Percentiles rank a stretch among this genome's conserved stretches.
phyloP scores from a whole-genome alignment of 2,888 invertebrate species.

The Blastobasis lacticolella region DNA sequence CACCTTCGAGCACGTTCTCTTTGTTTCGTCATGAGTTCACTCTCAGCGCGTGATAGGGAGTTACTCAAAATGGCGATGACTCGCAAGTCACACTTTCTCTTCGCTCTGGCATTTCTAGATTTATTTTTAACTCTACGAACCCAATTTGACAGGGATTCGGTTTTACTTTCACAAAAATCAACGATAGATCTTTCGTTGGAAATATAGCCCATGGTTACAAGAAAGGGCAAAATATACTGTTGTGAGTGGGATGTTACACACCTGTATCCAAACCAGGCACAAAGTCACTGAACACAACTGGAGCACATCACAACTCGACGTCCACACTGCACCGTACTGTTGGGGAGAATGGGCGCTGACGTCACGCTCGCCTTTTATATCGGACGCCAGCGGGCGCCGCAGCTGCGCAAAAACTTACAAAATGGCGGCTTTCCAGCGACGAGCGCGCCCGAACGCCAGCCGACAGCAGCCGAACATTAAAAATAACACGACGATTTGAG shows the following conservation, averaged over 20 bases:
- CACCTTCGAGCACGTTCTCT: slow-evolving; percentile 76
- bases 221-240: slow-evolving; percentile 44
- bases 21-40: slow-evolving; percentile 76
- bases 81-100: slow-evolving; percentile 75
- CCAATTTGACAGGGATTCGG: slow-evolving; percentile 75
- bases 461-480: slow-evolving; percentile 26
- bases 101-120: slow-evolving; percentile 71
- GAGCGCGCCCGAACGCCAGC: slow-evolving; percentile 9
- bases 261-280: slow-evolving; percentile 67
- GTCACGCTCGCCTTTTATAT: slow-evolving; percentile 52
- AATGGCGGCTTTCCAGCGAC: slow-evolving; percentile 41
- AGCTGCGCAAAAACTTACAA: slow-evolving; percentile 51
- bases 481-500: no score
- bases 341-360: slow-evolving; percentile 41
- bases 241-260: slow-evolving; percentile 58
- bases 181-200: slow-evolving; percentile 59
- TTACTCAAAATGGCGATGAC: slow-evolving; percentile 78
- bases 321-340: slow-evolving; percentile 33
- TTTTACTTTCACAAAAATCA: slow-evolving; percentile 72
- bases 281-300: slow-evolving; percentile 16
- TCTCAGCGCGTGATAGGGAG: slow-evolving; percentile 75
- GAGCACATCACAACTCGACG: slow-evolving; percentile 23
- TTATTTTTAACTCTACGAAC: slow-evolving; percentile 77
- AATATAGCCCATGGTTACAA: slow-evolving; percentile 58
- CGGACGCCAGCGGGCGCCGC: slow-evolving; percentile 27